These are phyloP conservation scores for Pygoscelis antarcticus DNA, from an alignment of 2,113 vertebrate species.

Conservation along the genomic window DNA sequence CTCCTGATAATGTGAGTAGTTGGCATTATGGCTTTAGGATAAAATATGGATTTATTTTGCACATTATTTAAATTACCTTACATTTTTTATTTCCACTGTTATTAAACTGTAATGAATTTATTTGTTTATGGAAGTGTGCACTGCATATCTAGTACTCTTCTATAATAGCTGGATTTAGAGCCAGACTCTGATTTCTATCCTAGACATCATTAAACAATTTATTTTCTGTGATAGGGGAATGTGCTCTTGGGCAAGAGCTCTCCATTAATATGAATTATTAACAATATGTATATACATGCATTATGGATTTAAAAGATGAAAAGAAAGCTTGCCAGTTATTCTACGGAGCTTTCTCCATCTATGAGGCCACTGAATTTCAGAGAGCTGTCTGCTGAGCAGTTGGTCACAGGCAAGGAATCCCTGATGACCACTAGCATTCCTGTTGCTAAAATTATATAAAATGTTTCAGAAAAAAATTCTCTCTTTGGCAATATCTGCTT, in stretches of 20 bases:
- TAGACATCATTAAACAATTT: constrained; percentile 51
- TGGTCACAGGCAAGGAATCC: not conserved
- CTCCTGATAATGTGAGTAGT: not conserved
- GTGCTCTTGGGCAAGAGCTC: constrained; percentile 25
- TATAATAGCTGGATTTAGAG: constrained; percentile 20
- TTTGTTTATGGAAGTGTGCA: constrained; percentile 31
- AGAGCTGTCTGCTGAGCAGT: not conserved
- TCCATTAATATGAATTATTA: constrained; percentile 62
- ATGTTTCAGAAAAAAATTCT: not conserved
- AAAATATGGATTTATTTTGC: not conserved
- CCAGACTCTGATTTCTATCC: not conserved
- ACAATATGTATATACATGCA: constrained; percentile 38
- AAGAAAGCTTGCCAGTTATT: not conserved
- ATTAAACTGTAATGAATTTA: constrained; percentile 32
- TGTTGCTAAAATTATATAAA: not conserved
- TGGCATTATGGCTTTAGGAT: not conserved
- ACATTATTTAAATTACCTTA: constrained; percentile 23
- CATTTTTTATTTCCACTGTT: not conserved
- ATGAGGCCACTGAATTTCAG: not conserved
- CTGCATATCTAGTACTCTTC: not conserved
- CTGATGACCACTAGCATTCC: not conserved
- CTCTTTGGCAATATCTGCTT: not conserved
- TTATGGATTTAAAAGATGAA: constrained; percentile 45
- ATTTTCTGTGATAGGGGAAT: constrained; percentile 43
- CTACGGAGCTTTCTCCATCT: not conserved